Conservation (phyloP, 2,113 vertebrate species). For the Chionodraco myersi region DNA sequence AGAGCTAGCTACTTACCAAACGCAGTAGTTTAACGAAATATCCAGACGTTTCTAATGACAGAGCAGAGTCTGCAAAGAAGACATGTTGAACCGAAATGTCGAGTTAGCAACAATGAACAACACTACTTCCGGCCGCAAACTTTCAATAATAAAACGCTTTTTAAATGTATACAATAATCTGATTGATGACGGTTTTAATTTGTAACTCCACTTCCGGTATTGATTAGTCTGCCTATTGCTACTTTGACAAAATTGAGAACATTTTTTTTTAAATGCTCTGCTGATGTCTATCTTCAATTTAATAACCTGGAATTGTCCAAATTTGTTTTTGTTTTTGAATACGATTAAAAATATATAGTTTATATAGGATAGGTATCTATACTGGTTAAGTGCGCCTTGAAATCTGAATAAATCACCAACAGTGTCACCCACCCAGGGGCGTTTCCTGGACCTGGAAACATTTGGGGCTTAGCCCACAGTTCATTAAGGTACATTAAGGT, state of each 20-base stretch:
- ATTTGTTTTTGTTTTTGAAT: too few species aligned
- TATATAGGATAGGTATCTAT: too few species aligned
- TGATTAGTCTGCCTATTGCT: too few species aligned
- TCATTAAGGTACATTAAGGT: too few species aligned
- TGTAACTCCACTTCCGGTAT: constrained; percentile 18
- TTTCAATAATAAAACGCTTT: constrained; percentile 21
- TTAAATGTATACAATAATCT: neutral
- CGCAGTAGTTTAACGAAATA: constrained; percentile 16
- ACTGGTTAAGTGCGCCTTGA: too few species aligned
- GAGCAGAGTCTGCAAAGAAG: constrained; percentile 38
- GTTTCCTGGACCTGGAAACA: too few species aligned
- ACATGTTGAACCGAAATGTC: constrained; percentile 58
- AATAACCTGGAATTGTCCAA: too few species aligned
- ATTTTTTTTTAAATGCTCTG: neutral
- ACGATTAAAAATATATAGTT: too few species aligned
- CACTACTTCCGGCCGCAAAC: neutral
- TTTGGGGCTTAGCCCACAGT: too few species aligned
- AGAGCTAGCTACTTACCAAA: constrained; percentile 49
- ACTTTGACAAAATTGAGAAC: neutral
- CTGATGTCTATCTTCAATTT: neutral
- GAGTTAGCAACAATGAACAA: neutral
- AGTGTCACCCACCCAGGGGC: too few species aligned
- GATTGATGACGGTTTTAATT: neutral
- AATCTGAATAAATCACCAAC: too few species aligned
- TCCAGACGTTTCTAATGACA: constrained; percentile 54